A percentile compares a stretch with the other conserved stretches of the same genome.
These are phyloP conservation scores for Leptopilina drosophilae DNA, from an alignment of 2,888 invertebrate species.

Conservation along the genomic window DNA sequence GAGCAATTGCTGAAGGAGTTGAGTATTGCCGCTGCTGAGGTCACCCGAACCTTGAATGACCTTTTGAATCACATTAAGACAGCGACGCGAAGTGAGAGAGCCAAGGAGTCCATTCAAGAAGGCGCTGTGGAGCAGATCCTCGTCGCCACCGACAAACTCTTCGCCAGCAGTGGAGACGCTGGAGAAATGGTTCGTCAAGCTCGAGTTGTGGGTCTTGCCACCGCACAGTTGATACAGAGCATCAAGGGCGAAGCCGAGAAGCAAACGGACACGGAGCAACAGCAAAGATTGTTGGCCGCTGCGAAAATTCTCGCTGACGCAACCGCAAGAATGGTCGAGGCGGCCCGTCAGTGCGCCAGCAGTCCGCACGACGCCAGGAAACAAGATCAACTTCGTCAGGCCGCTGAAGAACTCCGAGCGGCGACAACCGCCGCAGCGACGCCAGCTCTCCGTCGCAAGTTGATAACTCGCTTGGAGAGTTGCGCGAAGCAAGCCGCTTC, in stretches of 20 bases:
- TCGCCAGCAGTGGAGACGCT: constrained; percentile 90
- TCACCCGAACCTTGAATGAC: constrained; percentile 92
- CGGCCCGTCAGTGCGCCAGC: constrained; percentile 94
- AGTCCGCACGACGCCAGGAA: constrained; percentile 89
- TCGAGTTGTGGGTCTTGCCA: constrained; percentile 93
- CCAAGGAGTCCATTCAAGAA: constrained; percentile 82
- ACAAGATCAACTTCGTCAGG: constrained; percentile 90
- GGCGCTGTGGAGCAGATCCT: constrained; percentile 94
- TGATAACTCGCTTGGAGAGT: constrained; percentile 78
- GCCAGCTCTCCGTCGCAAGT: constrained; percentile 85
- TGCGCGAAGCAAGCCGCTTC: constrained; percentile 92
- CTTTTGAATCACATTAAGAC: constrained; percentile 92
- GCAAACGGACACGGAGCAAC: constrained; percentile 91
- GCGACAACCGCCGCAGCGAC: constrained; percentile 93
- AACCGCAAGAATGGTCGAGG: constrained; percentile 97
- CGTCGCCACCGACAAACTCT: constrained; percentile 91
- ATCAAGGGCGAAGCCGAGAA: constrained; percentile 96
- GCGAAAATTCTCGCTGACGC: constrained; percentile 97
- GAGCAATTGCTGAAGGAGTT: constrained; percentile 85
- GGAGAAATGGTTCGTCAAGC: constrained; percentile 97
- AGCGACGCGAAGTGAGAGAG: constrained; percentile 81
- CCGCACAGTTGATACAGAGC: constrained; percentile 94
- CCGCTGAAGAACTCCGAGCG: constrained; percentile 95
- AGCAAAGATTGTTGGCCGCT: constrained; percentile 92
- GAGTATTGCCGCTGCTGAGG: constrained; percentile 90